These are phyloP conservation scores for Nephrotoma guestfalica DNA, from an alignment of 2,888 invertebrate species.

Conservation along the genomic window DNA sequence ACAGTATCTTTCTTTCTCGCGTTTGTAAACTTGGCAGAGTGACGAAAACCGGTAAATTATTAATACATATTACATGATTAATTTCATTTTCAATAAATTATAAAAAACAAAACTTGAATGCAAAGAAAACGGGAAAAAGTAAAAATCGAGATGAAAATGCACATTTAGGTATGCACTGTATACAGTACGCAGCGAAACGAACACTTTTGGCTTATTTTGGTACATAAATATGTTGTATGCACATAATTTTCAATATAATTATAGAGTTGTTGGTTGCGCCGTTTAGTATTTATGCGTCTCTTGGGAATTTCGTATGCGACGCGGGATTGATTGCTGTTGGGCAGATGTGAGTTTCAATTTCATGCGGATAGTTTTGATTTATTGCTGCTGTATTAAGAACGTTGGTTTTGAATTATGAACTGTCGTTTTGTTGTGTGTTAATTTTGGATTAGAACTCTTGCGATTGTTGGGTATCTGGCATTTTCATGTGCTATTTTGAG, in stretches of 20 bases:
- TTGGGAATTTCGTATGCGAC: neutral
- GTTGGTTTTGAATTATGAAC: neutral
- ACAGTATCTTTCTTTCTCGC: neutral
- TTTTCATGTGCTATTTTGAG: neutral
- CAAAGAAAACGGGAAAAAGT: neutral
- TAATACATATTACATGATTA: neutral
- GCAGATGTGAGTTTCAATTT: neutral
- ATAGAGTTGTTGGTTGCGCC: neutral
- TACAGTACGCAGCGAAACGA: neutral
- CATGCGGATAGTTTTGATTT: neutral
- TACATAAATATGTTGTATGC: neutral
- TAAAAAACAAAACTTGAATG: neutral
- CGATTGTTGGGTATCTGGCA: neutral
- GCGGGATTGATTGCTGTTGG: neutral
- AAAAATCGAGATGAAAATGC: neutral
- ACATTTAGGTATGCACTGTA: neutral
- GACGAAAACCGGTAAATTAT: neutral
- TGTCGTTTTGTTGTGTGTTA: neutral
- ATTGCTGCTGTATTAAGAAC: neutral
- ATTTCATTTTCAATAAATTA: neutral
- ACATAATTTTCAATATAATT: neutral
- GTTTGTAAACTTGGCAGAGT: neutral
- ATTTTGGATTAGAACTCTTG: too few relatives aligned
- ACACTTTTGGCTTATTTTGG: neutral
- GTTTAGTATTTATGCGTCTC: neutral